phyloP scores from a whole-genome alignment of 2,797 vertebrate genomes.

The Karalla daura region DNA sequence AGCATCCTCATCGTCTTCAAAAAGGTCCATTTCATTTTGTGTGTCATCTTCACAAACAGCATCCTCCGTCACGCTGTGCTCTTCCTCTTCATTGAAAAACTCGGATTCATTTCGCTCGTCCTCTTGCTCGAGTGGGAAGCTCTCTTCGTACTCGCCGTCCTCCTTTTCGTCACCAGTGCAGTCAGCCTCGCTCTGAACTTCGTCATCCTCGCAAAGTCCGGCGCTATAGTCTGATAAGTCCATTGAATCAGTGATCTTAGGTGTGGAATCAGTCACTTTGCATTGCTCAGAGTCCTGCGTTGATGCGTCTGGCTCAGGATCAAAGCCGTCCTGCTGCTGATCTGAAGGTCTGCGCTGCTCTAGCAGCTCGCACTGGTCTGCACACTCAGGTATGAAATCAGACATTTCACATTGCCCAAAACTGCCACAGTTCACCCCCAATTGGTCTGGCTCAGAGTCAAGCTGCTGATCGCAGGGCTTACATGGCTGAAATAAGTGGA shows the following conservation, averaged over 20 bases:
- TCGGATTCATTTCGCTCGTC: conserved; percentile 21
- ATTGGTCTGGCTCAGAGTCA: conserved; percentile 60
- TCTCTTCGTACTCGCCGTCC: conserved; percentile 42
- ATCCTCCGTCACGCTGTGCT: too few relatives aligned
- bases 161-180: conserved; percentile 29
- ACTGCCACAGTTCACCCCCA: conserved; percentile 49
- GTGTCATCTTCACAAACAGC: too few relatives aligned
- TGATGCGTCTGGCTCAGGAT: conserved; percentile 66
- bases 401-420: conserved; percentile 49
- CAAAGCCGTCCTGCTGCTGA: conserved; percentile 44
- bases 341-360: conserved; percentile 47
- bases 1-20: too few relatives aligned
- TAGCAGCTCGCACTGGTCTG: conserved; percentile 24
- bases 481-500: conserved; percentile 71
- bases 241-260: conserved; percentile 31
- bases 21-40: too few relatives aligned
- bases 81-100: conserved; percentile 40
- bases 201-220: conserved; percentile 46
- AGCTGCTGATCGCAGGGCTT: conserved; percentile 58
- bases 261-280: conserved; percentile 19
- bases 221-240: conserved; percentile 40
- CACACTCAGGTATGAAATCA: conserved; percentile 35
- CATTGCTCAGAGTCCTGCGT: conserved; percentile 62
- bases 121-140: conserved; percentile 15
- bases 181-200: conserved; percentile 31